These are phyloP conservation scores for Loriculus beryllinus DNA, from an alignment of 2,797 vertebrate genomes.

Conservation along the genomic window DNA sequence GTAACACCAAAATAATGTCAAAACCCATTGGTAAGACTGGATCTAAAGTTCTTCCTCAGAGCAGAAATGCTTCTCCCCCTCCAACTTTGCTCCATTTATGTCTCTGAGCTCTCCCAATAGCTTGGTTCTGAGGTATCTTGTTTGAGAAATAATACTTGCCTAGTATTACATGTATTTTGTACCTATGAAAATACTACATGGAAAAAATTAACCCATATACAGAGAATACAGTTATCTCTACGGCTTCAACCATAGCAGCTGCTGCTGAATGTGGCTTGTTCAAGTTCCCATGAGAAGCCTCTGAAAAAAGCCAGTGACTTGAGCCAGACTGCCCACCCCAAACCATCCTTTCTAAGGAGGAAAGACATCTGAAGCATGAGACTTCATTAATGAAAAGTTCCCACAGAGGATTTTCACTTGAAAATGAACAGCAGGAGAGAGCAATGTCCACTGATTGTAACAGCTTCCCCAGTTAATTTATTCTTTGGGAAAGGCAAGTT, in stretches of 20 bases:
- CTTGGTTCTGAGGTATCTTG: not conserved
- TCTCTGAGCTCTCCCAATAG: not conserved
- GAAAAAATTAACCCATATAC: not conserved
- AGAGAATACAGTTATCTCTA: not conserved
- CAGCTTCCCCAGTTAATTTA: not conserved
- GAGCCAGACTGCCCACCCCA: not conserved
- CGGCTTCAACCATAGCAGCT: not conserved
- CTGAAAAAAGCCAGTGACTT: not conserved
- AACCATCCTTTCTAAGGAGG: rapidly evolving
- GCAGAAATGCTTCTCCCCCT: not conserved
- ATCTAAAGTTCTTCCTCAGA: not conserved
- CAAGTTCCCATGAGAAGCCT: not conserved
- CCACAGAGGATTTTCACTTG: not conserved
- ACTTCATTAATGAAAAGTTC: not conserved
- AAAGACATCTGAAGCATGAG: not conserved
- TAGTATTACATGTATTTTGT: not conserved
- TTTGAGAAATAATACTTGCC: not conserved
- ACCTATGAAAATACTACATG: not conserved
- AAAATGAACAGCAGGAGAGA: not conserved
- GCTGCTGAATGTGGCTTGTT: not conserved
- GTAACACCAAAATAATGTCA: not conserved
- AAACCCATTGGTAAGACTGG: not conserved
- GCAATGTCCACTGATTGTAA: not conserved
- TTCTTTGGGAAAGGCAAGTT: not conserved
- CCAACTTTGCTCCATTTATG: not conserved